Conservation (phyloP, 2,888 invertebrate genomes). For the Eremobia ochroleuca region DNA sequence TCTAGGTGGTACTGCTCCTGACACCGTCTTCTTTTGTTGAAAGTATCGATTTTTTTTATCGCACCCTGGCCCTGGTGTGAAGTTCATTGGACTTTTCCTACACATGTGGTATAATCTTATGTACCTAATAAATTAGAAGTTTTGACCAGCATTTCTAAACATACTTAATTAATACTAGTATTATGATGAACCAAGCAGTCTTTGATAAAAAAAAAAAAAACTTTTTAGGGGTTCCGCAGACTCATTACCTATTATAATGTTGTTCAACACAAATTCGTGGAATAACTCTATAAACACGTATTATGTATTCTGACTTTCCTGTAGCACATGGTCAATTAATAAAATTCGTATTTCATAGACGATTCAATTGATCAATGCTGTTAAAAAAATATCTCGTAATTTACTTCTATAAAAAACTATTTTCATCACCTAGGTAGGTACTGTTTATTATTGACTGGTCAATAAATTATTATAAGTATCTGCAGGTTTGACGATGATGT, state of each 20-base stretch:
- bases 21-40: constrained; percentile 49
- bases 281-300: neutral
- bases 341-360: too few species aligned
- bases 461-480: neutral
- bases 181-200: neutral
- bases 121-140: neutral
- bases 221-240: neutral
- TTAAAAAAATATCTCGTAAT: constrained; percentile 6
- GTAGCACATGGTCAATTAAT: neutral
- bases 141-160: neutral
- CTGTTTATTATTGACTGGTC: neutral
- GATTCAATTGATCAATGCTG: neutral
- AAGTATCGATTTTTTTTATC: constrained; percentile 68
- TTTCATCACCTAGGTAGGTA: neutral
- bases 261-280: neutral
- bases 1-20: neutral
- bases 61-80: neutral
- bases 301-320: neutral
- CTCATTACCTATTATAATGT: neutral
- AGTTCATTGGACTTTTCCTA: constrained; percentile 18
- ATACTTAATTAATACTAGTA: too few species aligned
- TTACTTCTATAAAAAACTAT: constrained; percentile 16
- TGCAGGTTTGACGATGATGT: neutral
- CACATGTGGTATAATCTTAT: neutral
- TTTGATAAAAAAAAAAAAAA: neutral